Conservation (phyloP, 2,797 vertebrate genomes). For the Otus scops region DNA sequence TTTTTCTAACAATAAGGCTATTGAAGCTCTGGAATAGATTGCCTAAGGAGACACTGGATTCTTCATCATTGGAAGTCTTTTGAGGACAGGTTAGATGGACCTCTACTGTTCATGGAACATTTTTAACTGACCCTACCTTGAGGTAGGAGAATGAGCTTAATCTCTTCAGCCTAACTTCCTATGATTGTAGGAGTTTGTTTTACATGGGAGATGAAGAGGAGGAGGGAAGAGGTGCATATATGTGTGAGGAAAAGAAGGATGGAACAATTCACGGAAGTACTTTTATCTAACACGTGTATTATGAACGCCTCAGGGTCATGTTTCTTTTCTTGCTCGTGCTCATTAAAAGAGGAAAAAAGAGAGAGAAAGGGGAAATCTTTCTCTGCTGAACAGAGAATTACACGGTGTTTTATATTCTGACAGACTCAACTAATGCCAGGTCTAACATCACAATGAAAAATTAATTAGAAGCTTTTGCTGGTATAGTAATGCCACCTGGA, state of each 20-base stretch:
- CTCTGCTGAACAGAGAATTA: conserved; percentile 9
- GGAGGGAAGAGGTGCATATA: background rate
- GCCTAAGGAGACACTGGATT: background rate
- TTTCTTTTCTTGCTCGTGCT: conserved; percentile 41
- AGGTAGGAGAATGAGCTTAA: background rate
- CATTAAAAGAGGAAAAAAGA: conserved; percentile 20
- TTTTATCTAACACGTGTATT: background rate
- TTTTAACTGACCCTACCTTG: background rate
- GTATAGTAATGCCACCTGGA: conserved; percentile 53
- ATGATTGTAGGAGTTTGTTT: background rate
- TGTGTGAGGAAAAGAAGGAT: background rate
- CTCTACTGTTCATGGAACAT: background rate
- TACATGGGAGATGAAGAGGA: conserved; percentile 2
- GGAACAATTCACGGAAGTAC: background rate
- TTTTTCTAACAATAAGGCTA: background rate
- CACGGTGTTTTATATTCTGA: background rate
- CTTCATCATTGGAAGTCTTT: background rate
- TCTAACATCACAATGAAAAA: conserved; percentile 57
- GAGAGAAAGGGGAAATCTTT: background rate
- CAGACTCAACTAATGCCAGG: conserved; percentile 18
- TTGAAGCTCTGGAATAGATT: background rate
- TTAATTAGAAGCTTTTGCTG: conserved; percentile 60
- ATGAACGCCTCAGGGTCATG: background rate
- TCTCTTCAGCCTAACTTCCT: background rate
- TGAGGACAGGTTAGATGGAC: background rate